Conservation (phyloP, 2,888 invertebrate species). For the Drosophila pseudotalamancana region DNA sequence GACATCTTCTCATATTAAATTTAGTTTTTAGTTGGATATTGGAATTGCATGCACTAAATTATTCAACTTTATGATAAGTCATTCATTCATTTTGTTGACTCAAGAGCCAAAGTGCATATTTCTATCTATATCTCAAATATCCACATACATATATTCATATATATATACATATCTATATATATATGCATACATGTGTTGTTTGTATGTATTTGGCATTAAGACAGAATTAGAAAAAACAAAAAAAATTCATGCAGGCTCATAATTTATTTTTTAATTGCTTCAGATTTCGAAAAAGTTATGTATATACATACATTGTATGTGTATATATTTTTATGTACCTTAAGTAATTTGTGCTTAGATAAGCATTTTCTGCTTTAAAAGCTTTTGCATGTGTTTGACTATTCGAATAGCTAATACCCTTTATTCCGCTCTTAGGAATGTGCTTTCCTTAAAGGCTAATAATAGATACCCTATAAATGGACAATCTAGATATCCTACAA, state of each 20-base stretch:
- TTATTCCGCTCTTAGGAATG: too few species aligned
- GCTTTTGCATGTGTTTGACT: neutral
- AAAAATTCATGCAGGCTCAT: constrained; percentile 23
- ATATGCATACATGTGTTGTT: neutral
- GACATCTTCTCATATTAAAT: constrained; percentile 68
- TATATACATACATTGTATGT: neutral
- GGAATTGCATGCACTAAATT: constrained; percentile 65
- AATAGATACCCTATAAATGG: too few species aligned
- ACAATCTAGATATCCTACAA: too few species aligned
- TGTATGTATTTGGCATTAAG: neutral
- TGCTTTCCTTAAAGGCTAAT: too few species aligned
- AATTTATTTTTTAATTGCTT: constrained; percentile 32
- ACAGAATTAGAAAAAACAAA: neutral
- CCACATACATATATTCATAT: neutral
- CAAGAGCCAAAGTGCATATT: constrained; percentile 8
- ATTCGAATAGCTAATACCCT: neutral
- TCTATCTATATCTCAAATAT: neutral
- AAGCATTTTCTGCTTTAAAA: constrained; percentile 3
- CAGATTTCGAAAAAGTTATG: constrained; percentile 6
- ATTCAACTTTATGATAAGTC: constrained; percentile 48
- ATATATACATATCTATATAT: neutral
- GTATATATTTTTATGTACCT: neutral
- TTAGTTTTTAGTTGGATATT: constrained; percentile 42
- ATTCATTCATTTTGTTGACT: neutral
- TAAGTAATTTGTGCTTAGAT: constrained; percentile 5